These are phyloP conservation scores for Falcunculus frontatus DNA, from an alignment of 2,113 vertebrate species.

Conservation along the genomic window DNA sequence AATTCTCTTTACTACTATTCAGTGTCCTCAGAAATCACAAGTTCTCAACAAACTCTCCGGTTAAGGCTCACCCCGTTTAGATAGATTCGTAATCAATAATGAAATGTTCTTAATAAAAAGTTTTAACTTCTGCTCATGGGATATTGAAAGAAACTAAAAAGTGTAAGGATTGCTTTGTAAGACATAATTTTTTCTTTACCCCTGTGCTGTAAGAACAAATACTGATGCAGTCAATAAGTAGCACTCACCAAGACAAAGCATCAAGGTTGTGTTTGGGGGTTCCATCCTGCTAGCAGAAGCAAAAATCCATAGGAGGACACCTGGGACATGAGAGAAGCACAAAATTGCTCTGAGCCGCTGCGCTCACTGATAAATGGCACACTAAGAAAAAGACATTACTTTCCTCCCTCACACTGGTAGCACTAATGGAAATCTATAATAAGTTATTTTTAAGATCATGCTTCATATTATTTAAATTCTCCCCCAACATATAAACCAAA, in stretches of 20 bases:
- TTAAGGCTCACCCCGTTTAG: not conserved
- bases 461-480: constrained; percentile 49
- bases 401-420: not conserved
- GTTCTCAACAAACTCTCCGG: not conserved
- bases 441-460: not conserved
- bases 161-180: not conserved
- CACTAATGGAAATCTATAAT: constrained; percentile 12
- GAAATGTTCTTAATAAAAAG: not conserved
- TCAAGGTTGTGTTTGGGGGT: constrained; percentile 34
- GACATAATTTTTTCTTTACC: not conserved
- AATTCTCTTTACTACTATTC: not conserved
- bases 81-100: not conserved
- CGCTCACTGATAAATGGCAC: constrained; percentile 57
- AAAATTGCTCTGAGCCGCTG: constrained; percentile 69
- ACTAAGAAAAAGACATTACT: constrained; percentile 30
- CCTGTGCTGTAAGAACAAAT: constrained; percentile 10
- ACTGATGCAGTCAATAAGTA: constrained; percentile 24
- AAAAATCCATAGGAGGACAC: constrained; percentile 54
- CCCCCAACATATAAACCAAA: not conserved
- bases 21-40: not conserved
- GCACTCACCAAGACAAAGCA: constrained; percentile 10
- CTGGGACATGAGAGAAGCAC: constrained; percentile 43
- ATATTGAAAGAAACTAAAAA: not conserved
- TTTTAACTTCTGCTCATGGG: not conserved
- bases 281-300: constrained; percentile 31